Base-by-base conservation (phyloP, 2,797 vertebrate species). In the Melanotaenia boesemani region DNA sequence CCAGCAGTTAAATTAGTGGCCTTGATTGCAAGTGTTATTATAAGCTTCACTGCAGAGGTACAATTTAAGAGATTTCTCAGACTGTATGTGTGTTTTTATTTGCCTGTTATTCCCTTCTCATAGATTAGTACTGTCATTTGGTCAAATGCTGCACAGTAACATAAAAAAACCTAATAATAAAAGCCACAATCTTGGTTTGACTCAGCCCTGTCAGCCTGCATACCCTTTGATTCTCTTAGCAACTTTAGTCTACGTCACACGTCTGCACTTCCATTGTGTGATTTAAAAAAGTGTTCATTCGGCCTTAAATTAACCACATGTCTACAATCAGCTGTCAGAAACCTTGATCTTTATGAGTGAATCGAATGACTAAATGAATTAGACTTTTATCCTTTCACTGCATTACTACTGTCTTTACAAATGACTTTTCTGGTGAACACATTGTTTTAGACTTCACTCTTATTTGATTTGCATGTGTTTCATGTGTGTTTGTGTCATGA, bases 1-100 rank as follows among this genome's bases (percentile, higher is more conserved):
- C 7, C 7, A 46, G 60, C 22, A 30, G 34, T 37, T 64, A 56
- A 73, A 76, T 61, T 16, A 74, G 15, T 46, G 16, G 28, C 12
- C 5, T 2, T 44, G 26, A 60, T n/a, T 46, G 34, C 11, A 13
- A 67, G 55, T 16, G 59, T 59, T 57, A 46, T 10, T 6, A 39
- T 34, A 36, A 57, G 20, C 28, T 57, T 68, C 52, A 54, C 8
- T 7, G 28, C 26, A 0, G 26, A 75, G 64, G 41, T 46, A 3
- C 28, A 12, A 41, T 22, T 20, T 7, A 46, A 46, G 7, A 6
- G 44, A 46, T 18, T 44, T 44, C 15, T 44, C 5, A 16, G 41
- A 44, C 18, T 44, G 16, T 2, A 37, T 32, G 30, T 37, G 36
- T 37, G 36, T 37, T 37, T 37, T 37, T 37, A 44, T 44, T 16